A percentile compares a stretch with the other conserved stretches of the same genome.
Evolutionary conservation across 2,797 vertebrate genomes (phyloP).

Genomic region (Meriones psammophilus): DNA sequence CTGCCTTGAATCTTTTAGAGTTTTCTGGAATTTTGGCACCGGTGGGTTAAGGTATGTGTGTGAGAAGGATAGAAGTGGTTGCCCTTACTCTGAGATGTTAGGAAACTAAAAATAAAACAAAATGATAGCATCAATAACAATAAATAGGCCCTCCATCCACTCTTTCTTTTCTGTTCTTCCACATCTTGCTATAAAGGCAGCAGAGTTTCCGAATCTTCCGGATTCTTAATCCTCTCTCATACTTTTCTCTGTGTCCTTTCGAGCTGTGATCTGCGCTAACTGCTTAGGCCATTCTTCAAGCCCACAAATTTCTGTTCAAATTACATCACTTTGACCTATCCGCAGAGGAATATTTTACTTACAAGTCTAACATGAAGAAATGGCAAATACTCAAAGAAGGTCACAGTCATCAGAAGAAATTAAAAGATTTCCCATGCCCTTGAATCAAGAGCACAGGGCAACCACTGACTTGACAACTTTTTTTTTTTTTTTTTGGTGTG

Average conservation of each 20-base stretch:
- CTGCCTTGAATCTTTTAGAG: not conserved
- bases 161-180: not conserved
- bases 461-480: no score
- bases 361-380: not conserved
- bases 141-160: not conserved
- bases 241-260: conserved; percentile 8
- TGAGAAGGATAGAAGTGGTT: not conserved
- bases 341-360: conserved; percentile 1
- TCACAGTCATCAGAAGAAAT: conserved; percentile 21
- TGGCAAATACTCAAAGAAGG: not conserved
- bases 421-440: not conserved
- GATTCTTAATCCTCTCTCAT: not conserved
- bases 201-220: not conserved
- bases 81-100: conserved; percentile 18
- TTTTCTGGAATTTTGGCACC: conserved; percentile 33
- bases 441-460: conserved; percentile 3
- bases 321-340: not conserved
- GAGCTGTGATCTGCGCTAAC: not conserved
- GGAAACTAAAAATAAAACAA: not conserved
- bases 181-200: not conserved
- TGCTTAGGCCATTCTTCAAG: not conserved
- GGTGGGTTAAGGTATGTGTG: not conserved
- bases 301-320: not conserved
- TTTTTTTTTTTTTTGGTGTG: no score
- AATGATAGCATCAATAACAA: not conserved